Conservation (phyloP, 2,113 vertebrate species). For the Turdus rufiventris region DNA sequence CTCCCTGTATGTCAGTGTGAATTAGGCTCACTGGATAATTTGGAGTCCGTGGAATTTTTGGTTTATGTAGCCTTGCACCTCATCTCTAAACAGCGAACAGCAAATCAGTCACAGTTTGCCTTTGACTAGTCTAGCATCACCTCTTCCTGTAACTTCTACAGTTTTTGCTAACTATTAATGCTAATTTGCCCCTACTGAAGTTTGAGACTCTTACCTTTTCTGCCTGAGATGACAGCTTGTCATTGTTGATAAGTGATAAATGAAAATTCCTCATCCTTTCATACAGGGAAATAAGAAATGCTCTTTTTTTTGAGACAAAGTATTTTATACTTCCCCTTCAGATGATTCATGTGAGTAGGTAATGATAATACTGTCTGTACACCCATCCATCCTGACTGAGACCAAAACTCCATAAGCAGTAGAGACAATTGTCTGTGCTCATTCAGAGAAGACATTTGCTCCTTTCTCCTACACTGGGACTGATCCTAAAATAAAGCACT, state of each 20-base stretch:
- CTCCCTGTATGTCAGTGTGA: background rate
- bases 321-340: slow-evolving; percentile 28
- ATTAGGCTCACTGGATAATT: background rate
- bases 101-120: background rate
- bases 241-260: slow-evolving; percentile 36
- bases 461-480: background rate
- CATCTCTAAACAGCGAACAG: background rate
- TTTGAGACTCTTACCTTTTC: slow-evolving; percentile 11
- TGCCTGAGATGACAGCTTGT: slow-evolving; percentile 43
- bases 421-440: slow-evolving; percentile 14
- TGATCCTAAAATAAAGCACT: slow-evolving; percentile 18
- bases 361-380: slow-evolving; percentile 39
- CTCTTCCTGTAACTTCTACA: background rate
- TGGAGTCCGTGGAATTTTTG: background rate
- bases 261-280: slow-evolving; percentile 30
- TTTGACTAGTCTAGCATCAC: background rate
- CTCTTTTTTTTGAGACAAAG: slow-evolving; percentile 36
- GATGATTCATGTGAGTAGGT: slow-evolving; percentile 54
- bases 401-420: background rate
- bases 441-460: slow-evolving; percentile 4
- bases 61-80: background rate
- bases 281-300: slow-evolving; percentile 16
- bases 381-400: slow-evolving; percentile 34
- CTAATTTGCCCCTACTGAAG: slow-evolving; percentile 6
- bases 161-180: slow-evolving; percentile 19